Evolutionary conservation across 1,140 invertebrate genomes (phyloP), one percentile per base, ranked within the genome.

Genomic region (Rhopalosiphum padi): DNA sequence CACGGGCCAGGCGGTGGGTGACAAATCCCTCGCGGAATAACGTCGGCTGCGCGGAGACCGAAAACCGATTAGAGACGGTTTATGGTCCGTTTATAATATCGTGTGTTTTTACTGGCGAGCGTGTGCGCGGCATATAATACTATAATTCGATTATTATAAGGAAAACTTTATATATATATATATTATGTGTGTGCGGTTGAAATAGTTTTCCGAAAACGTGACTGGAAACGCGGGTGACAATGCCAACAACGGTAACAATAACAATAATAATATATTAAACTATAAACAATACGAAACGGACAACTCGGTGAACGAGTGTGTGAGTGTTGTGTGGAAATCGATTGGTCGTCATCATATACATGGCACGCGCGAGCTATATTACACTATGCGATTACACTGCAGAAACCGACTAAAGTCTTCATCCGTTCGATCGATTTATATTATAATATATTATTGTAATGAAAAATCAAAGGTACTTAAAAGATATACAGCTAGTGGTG

Each of bases 11-110:
- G 87, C 87, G 87, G 87, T 25, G 48, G 87, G 51, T 37, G 48
- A 89, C 87, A 37, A 55, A 53, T 89, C 87, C 87, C 87, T 89
- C 48, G 87, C n/a, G 46, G 43, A 35, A 87, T 87, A 87, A 87
- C 46, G 46, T 18, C 86, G 46, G 46, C 86, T 25, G 85, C 2
- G 43, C 30, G 43, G 85, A 51, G 23, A 46, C 23, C 46, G 30
- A 48, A 88, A 48, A 86, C 30, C 86, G 86, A 88, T 88, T 48
- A 88, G 46, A 88, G 60, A 77, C 60, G 60, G 60, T 77, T 77
- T 77, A 77, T 77, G 60, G 60, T 77, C 60, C 60, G 60, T 77
- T 77, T 77, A 77, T 77, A 77, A 77, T 77, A 77, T 77, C 60
- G 60, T 68, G 60, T 77, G 60, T 77, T 77, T 77, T 77, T 77